Conservation (phyloP, 2,113 vertebrate genomes). For the Leptocoma aspasia region DNA sequence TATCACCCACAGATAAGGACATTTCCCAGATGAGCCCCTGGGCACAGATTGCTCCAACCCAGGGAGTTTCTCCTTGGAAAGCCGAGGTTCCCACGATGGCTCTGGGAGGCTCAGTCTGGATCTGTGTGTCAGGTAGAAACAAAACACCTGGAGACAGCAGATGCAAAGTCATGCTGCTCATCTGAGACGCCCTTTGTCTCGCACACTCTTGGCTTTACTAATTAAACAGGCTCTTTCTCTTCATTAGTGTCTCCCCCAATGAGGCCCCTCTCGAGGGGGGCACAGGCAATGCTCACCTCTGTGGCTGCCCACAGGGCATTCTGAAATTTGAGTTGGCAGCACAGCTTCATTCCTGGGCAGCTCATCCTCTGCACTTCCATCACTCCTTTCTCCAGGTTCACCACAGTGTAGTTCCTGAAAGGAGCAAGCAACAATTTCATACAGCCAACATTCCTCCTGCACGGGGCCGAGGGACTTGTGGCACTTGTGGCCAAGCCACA, state of each 20-base stretch:
- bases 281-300: constrained; percentile 71
- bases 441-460: neutral
- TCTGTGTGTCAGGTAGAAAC: neutral
- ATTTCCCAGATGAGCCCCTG: neutral
- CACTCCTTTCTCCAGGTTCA: constrained; percentile 89
- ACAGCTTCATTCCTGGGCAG: constrained; percentile 86
- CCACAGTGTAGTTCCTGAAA: constrained; percentile 91
- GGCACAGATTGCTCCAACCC: neutral
- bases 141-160: neutral
- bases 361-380: constrained; percentile 88
- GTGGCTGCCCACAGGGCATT: constrained; percentile 91
- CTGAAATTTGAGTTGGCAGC: constrained; percentile 89
- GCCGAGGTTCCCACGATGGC: neutral
- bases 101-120: neutral
- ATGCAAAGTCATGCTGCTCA: neutral
- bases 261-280: neutral
- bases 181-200: neutral
- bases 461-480: neutral
- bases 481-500: neutral
- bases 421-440: neutral
- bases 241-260: neutral
- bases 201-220: neutral
- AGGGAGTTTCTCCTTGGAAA: neutral
- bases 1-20: constrained; percentile 10
- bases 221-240: neutral